A percentile compares a stretch with the other conserved stretches of the same genome.
phyloP scores from a whole-genome alignment of 2,888 invertebrate genomes.

The Osmoderma eremita region DNA sequence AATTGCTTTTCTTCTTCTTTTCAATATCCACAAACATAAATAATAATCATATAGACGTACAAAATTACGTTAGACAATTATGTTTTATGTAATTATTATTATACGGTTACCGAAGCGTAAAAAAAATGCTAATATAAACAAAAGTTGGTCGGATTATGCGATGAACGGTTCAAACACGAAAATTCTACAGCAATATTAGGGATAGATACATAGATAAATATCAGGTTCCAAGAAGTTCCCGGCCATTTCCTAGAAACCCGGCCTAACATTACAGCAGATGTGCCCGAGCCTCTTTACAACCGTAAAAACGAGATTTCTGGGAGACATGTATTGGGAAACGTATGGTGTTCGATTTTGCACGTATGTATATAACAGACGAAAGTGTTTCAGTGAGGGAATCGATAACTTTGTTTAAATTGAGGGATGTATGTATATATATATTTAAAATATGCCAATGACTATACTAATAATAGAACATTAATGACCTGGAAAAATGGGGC shows the following conservation, averaged over 20 bases:
- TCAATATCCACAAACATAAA: no score
- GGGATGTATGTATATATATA: no score
- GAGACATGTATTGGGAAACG: constrained; percentile 7
- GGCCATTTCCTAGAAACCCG: constrained; percentile 57
- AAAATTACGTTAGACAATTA: no score
- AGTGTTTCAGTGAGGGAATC: no score
- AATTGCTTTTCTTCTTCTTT: no score
- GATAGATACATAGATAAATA: constrained; percentile 48
- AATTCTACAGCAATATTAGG: constrained; percentile 39
- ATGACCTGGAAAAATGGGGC: no score
- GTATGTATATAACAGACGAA: constrained; percentile 27
- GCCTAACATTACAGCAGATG: constrained; percentile 49
- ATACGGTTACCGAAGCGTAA: no score
- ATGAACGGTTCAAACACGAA: constrained; percentile 41
- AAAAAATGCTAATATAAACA: constrained; percentile 37
- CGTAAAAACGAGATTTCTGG: constrained; percentile 44
- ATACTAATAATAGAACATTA: no score
- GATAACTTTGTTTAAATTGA: no score
- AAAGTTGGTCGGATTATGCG: constrained; percentile 44
- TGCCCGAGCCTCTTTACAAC: constrained; percentile 47
- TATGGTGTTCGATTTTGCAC: not conserved
- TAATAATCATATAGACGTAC: no score
- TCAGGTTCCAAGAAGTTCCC: constrained; percentile 58
- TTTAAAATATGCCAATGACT: no score
- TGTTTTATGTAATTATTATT: no score